Percentiles rank a stretch among this genome's conserved stretches.
Conservation (phyloP, 2,888 invertebrate species). For the Brachycybe producta region DNA sequence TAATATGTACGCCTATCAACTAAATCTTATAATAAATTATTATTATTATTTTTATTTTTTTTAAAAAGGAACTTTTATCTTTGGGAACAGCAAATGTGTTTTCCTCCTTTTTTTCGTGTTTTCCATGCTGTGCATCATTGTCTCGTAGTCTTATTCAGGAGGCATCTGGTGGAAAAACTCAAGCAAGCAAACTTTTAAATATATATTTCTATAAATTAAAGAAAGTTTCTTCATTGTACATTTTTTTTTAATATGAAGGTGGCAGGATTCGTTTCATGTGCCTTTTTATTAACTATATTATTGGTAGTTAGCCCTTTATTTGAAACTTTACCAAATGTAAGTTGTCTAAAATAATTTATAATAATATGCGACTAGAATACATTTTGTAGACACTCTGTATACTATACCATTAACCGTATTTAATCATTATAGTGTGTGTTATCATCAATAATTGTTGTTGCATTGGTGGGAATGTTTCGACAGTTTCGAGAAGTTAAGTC, state of each 20-base stretch:
- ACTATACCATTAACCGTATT: background rate
- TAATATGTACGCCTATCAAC: no score
- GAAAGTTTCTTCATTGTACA: background rate
- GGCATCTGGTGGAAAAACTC: conserved; percentile 18
- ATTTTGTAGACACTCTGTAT: background rate
- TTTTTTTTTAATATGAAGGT: conserved; percentile 31
- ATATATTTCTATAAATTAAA: background rate
- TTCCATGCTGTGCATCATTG: conserved; percentile 45
- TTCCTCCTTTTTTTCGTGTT: conserved; percentile 38
- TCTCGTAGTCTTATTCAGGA: conserved; percentile 31
- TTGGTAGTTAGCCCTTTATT: conserved; percentile 81
- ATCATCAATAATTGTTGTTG: conserved; percentile 66
- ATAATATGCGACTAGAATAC: background rate
- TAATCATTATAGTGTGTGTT: conserved; percentile 50
- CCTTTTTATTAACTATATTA: conserved; percentile 59
- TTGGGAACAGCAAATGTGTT: conserved; percentile 53
- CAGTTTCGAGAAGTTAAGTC: conserved; percentile 54
- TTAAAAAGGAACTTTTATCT: conserved; percentile 27
- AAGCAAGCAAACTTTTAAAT: conserved; percentile 10
- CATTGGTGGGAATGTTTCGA: conserved; percentile 60
- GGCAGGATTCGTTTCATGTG: conserved; percentile 64
- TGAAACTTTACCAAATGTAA: conserved; percentile 63
- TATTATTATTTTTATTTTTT: background rate
- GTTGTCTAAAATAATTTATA: conserved; percentile 21
- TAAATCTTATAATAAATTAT: no score